Conservation (phyloP, 2,888 invertebrate species). For the Scaptomyza reducta region DNA sequence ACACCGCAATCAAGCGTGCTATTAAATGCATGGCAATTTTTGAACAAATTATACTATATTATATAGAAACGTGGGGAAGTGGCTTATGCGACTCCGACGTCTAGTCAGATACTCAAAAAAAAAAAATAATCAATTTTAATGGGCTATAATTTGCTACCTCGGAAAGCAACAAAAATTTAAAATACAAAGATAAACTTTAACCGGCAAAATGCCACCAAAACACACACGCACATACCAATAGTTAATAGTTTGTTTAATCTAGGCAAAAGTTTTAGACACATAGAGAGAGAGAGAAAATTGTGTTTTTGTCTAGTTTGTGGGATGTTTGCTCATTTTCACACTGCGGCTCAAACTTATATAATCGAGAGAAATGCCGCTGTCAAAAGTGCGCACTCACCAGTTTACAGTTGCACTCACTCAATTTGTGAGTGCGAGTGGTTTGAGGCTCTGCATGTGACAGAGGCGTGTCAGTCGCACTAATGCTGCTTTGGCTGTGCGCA, state of each 20-base stretch:
- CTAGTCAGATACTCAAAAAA: slow-evolving; percentile 44
- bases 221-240: slow-evolving; percentile 19
- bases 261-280: slow-evolving; percentile 29
- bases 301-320: slow-evolving; percentile 2
- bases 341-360: slow-evolving; percentile 62
- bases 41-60: slow-evolving; percentile 25
- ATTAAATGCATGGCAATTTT: slow-evolving; percentile 33
- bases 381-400: slow-evolving; percentile 38
- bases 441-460: slow-evolving; percentile 17
- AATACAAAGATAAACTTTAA: slow-evolving; percentile 62
- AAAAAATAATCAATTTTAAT: slow-evolving; percentile 74
- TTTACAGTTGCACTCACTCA: slow-evolving; percentile 56
- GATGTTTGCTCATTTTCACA: slow-evolving; percentile 26
- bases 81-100: slow-evolving; percentile 12
- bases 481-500: slow-evolving; percentile 14
- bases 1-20: slow-evolving; percentile 29
- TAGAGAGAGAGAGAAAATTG: slow-evolving; percentile 22
- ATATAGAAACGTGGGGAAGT: slow-evolving; percentile 8
- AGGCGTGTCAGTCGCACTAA: slow-evolving; percentile 58
- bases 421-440: slow-evolving; percentile 42
- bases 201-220: slow-evolving; percentile 55
- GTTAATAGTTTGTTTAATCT: slow-evolving; percentile 48
- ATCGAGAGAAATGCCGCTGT: slow-evolving; percentile 47
- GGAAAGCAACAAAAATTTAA: slow-evolving; percentile 66
- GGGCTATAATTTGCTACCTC: slow-evolving; percentile 68